phyloP scores from a whole-genome alignment of 1,140 invertebrate genomes.

The Venustaconcha ellipsiformis region DNA sequence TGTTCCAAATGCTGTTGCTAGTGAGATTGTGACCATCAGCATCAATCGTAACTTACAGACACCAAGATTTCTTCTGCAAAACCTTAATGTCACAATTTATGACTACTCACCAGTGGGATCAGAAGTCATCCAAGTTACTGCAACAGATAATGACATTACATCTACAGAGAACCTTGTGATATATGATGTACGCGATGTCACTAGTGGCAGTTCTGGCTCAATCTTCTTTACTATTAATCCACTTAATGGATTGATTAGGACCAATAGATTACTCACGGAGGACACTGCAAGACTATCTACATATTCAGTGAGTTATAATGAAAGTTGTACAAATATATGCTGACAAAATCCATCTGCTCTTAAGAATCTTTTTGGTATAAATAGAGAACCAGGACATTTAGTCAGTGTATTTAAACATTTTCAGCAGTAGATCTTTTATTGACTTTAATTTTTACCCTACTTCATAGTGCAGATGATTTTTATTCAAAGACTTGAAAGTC shows the following conservation, averaged over 20 bases:
- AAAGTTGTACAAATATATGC: too few species aligned
- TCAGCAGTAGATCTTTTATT: too few species aligned
- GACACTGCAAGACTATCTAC: conserved; percentile 13
- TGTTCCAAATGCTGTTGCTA: conserved; percentile 27
- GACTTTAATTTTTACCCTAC: too few species aligned
- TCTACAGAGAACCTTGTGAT: conserved; percentile 44
- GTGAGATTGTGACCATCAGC: conserved; percentile 32
- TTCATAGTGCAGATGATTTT: too few species aligned
- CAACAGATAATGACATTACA: conserved; percentile 49
- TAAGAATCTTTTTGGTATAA: too few species aligned
- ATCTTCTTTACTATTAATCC: conserved; percentile 47
- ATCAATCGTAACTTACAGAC: conserved; percentile 38
- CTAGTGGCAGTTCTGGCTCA: background rate
- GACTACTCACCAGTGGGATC: conserved; percentile 46
- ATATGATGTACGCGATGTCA: conserved; percentile 26
- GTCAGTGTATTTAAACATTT: too few species aligned
- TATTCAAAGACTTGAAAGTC: too few species aligned
- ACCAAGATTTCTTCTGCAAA: conserved; percentile 25
- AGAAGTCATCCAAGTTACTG: conserved; percentile 40
- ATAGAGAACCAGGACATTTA: too few species aligned
- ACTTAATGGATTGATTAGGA: conserved; percentile 35
- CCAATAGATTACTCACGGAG: conserved; percentile 30
- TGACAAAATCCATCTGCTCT: too few species aligned
- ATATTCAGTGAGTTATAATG: conserved; percentile 26
- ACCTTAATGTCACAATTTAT: conserved; percentile 36